Evolutionary conservation across 2,113 vertebrate species (phyloP), one percentile per base, ranked within the genome.

Genomic region (Aythya baeri): DNA sequence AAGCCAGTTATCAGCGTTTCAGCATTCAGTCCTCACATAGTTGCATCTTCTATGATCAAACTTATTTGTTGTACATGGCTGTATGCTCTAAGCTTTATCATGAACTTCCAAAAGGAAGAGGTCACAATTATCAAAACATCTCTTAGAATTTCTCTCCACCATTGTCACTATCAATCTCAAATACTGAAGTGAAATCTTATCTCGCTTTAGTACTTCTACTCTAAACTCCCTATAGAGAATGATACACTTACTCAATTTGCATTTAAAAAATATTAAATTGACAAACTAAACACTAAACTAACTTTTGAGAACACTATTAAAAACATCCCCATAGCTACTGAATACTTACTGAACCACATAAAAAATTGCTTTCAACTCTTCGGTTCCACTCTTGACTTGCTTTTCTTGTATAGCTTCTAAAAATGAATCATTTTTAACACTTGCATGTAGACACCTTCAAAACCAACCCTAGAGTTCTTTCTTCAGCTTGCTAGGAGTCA

Each of bases 391-490:
- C 50, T 25, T 52, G 50, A 52, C 22, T 46, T 50, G 11, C 1
- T 43, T 27, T 26, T 58, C 21, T 6, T 0, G 1, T 15, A 7
- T 1, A 2, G 26, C 75, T 77, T 54, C 32, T 54, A 29, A 25
- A 65, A 70, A 34, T 6, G 43, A 14, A 32, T 74, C 1, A 8
- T 26, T 86, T 62, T 49, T 66, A 78, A 32, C 5, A 22, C 21
- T 5, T 26, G 0, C 6, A 57, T 9, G 22, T 1, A 54, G 1
- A 15, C 6, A 52, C 7, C 3, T 43, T 52, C 38, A 22, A 0
- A 1, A 21, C 14, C 15, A 54, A 49, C 50, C 13, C 14, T 10
- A 12, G 2, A 65, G 3, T 2, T 52, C 36, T 65, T 82, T 15
- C 44, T 43, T 2, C 6, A 57, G 8, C 23, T 55, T 58, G 5